phyloP scores from a whole-genome alignment of 2,888 invertebrate species.

The Frankliniella fusca region DNA sequence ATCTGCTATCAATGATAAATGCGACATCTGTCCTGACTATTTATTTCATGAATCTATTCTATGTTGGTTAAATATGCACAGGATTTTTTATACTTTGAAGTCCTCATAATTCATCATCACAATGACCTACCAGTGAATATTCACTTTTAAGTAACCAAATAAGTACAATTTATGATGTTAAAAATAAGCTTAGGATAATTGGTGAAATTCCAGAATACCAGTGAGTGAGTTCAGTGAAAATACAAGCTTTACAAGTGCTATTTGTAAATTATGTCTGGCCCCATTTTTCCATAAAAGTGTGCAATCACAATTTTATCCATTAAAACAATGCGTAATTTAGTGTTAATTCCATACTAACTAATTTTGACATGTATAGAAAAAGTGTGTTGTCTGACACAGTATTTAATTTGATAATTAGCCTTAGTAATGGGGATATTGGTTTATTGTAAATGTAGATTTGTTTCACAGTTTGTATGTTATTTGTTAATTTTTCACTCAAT shows the following conservation, averaged over 20 bases:
- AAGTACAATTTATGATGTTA: conserved; percentile 12
- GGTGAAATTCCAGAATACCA: conserved; percentile 20
- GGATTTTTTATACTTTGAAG: too few species aligned
- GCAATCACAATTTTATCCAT: conserved; percentile 26
- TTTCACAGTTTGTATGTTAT: conserved; percentile 24
- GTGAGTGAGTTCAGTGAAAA: background rate
- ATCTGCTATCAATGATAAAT: too few species aligned
- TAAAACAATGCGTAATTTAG: conserved; percentile 26
- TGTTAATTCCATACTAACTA: conserved; percentile 14
- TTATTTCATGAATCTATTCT: too few species aligned
- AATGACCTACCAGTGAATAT: conserved; percentile 2
- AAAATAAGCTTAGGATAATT: background rate
- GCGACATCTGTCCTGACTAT: too few species aligned
- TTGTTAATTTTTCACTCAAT: conserved; percentile 28
- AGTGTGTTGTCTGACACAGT: conserved; percentile 7
- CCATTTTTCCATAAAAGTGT: conserved; percentile 2
- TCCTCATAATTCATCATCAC: background rate
- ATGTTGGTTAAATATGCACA: too few species aligned
- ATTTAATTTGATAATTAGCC: conserved; percentile 21
- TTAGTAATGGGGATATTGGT: conserved; percentile 18
- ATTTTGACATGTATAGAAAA: background rate
- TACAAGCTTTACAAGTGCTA: background rate
- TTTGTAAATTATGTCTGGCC: background rate
- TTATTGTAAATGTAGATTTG: conserved; percentile 27
- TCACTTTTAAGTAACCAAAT: conserved; percentile 7